A percentile compares a stretch with the other conserved stretches of the same genome.
These are phyloP conservation scores for Lepidocolaptes lacrymiger DNA, from an alignment of 2,797 vertebrate species.

Conservation along the genomic window DNA sequence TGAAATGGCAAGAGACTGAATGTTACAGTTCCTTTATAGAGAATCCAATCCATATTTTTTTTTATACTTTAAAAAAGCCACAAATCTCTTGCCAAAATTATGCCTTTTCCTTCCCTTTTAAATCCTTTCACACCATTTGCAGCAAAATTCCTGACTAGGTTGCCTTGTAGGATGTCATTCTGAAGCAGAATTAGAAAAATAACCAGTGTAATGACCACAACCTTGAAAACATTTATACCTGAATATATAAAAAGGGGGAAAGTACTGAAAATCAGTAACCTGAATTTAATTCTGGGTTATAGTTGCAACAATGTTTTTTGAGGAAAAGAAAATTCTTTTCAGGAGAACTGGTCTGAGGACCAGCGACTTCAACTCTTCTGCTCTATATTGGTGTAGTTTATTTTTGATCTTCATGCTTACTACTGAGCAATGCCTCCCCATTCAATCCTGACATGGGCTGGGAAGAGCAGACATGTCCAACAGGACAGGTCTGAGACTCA, in stretches of 20 bases:
- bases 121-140: not conserved
- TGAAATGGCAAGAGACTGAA: slow-evolving; percentile 51
- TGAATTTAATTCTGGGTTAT: not conserved
- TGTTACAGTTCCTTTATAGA: not conserved
- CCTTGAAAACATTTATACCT: slow-evolving; percentile 43
- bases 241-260: slow-evolving; percentile 28
- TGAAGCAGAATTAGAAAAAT: slow-evolving; percentile 55
- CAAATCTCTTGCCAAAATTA: slow-evolving; percentile 40
- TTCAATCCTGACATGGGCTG: not conserved
- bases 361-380: not conserved
- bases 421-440: not conserved
- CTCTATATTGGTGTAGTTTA: not conserved
- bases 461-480: not conserved
- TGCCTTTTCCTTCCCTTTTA: not conserved
- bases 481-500: not conserved
- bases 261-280: not conserved
- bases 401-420: not conserved
- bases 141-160: not conserved
- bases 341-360: not conserved
- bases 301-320: not conserved
- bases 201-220: slow-evolving; percentile 55
- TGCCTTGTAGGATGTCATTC: slow-evolving; percentile 24
- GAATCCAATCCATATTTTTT: slow-evolving; percentile 6
- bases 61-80: slow-evolving; percentile 26
- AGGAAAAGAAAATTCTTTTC: not conserved